Evolutionary conservation across 2,113 vertebrate genomes (phyloP), one percentile per base, ranked within the genome.

Genomic region (Pangasianodon hypophthalmus): DNA sequence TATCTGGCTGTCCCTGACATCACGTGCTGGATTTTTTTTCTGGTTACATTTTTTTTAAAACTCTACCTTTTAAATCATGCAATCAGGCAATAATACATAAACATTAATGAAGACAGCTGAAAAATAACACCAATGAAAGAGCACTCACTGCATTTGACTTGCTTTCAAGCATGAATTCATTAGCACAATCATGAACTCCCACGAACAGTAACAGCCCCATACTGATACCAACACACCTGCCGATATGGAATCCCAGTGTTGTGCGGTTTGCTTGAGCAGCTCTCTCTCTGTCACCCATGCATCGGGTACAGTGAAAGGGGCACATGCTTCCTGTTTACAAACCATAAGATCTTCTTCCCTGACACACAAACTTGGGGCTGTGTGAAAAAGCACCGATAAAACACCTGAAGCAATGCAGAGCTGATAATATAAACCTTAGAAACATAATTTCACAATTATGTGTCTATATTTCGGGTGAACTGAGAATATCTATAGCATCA

Each of bases 321-420:
- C 91, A 88, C 87, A 84, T 37, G 92, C 91, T 95, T 95, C 95
- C 96, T 96, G 95, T 96, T 96, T 94, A 95, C 93, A 94, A 95
- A 94, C 90, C 92, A 46, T 88, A 93, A 88, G 92, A 93, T 62
- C 58, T 62, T 92, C 90, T 89, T 92, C 79, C 91, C 64, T 88
- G 85, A 91, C 54, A 83, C 67, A 64, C 90, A 89, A 84, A 85
- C 85, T 85, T 91, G 91, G 46, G 91, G 91, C 87, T 44, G 60
- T 85, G 75, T 69, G 48, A 84, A 32, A 87, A 7, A 67, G 58
- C 26, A 75, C 6, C 10, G 2, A 75, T 32, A 18, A 48, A 80
- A 48, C 37, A 44, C 56, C 11, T 29, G 21, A 50, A 87, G 73
- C 32, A 58, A 37, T 50, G 77, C 50, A 54, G 32, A 19, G 26